Evolutionary conservation across 2,797 vertebrate species (phyloP).

Genomic region (Zalophus californianus): DNA sequence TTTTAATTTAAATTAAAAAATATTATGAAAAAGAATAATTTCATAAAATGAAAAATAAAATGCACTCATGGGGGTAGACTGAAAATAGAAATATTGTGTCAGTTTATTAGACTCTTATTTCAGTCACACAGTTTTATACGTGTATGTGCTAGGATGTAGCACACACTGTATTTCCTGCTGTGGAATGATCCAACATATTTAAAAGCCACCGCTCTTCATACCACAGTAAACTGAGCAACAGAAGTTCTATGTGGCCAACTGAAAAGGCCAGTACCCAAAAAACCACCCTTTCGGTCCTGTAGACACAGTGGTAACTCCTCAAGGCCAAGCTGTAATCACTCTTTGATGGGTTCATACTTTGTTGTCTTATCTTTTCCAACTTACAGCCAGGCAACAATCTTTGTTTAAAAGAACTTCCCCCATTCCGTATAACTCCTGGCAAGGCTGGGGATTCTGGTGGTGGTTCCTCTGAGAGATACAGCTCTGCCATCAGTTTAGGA

Average conservation of each 20-base stretch:
- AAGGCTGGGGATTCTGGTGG: not conserved
- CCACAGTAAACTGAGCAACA: not conserved
- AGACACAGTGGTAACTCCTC: not conserved
- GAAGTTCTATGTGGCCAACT: not conserved
- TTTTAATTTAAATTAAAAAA: not conserved
- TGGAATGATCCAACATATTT: not conserved
- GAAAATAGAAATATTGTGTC: not conserved
- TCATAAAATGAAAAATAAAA: not conserved
- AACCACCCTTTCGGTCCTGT: not conserved
- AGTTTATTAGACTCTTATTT: not conserved
- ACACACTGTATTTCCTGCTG: not conserved
- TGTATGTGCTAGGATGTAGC: not conserved
- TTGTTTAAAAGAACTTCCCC: not conserved
- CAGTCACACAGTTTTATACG: not conserved
- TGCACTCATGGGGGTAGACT: not conserved
- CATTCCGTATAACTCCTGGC: not conserved
- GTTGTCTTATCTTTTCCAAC: not conserved
- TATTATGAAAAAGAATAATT: not conserved
- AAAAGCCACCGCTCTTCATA: not conserved
- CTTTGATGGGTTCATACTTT: not conserved
- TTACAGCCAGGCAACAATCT: not conserved
- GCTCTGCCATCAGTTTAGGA: not conserved
- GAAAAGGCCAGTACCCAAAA: not conserved
- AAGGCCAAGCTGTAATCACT: not conserved
- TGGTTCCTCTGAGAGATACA: constrained; percentile 18